Evolutionary conservation across 23 tunicate species (phyloP).

Genomic region (Phallusia fumigata): DNA sequence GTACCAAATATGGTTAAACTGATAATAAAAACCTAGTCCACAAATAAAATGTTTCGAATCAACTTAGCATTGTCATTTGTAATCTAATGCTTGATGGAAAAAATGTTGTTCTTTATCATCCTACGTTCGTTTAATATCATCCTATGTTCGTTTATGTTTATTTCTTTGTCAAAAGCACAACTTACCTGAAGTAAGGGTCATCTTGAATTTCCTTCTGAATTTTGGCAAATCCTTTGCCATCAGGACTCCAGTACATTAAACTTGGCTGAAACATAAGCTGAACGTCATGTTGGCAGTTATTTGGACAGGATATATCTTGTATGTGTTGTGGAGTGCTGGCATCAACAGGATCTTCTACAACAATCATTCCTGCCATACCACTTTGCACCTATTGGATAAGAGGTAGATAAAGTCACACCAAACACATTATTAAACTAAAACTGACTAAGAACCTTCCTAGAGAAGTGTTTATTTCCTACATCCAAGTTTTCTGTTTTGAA

Average conservation of each 20-base stretch:
- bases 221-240: conserved; percentile 53
- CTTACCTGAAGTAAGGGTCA: conserved; percentile 43
- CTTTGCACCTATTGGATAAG: conserved; percentile 45
- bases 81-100: no score
- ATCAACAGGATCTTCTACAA: conserved; percentile 54
- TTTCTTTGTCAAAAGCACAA: not conserved
- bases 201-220: conserved; percentile 58
- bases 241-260: conserved; percentile 28
- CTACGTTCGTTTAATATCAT: no score
- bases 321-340: conserved; percentile 38
- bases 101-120: not conserved
- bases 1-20: no score
- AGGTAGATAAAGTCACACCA: no score
- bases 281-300: conserved; percentile 62
- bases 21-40: no score
- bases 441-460: no score
- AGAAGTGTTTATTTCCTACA: no score
- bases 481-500: no score
- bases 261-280: conserved; percentile 74
- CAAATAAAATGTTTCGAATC: no score
- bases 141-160: no score
- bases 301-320: conserved; percentile 61
- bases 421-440: no score
- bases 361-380: conserved; percentile 78
- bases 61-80: no score